These are phyloP conservation scores for Antechinus stuartii DNA, from an alignment of 2,113 vertebrate genomes.

Conservation along the genomic window DNA sequence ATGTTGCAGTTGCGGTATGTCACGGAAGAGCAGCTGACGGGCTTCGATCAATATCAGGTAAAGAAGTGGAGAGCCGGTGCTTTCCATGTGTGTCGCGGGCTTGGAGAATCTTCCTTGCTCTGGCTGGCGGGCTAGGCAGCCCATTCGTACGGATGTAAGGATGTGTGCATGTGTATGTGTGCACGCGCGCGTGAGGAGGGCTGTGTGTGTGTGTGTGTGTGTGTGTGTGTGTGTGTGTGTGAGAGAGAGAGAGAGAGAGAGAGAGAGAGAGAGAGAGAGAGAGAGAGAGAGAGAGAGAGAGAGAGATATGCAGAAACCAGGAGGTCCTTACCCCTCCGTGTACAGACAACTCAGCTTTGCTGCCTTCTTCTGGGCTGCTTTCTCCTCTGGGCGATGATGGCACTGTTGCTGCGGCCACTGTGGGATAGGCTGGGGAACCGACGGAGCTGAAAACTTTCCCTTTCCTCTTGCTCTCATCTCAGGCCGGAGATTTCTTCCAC, in stretches of 20 bases:
- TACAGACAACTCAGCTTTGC: neutral
- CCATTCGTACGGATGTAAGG: neutral
- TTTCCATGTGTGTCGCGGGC: neutral
- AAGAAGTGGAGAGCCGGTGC: neutral
- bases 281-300: too few relatives aligned
- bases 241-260: neutral
- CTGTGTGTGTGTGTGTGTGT: too few relatives aligned
- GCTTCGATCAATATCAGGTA: constrained; percentile 84
- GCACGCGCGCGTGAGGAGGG: too few relatives aligned
- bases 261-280: too few relatives aligned
- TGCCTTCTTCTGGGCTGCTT: neutral
- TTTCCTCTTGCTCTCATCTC: neutral
- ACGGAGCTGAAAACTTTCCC: neutral
- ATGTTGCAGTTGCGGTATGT: constrained; percentile 80
- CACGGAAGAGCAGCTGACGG: constrained; percentile 77
- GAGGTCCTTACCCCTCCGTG: too few relatives aligned
- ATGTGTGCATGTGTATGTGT: neutral
- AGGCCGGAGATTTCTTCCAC: neutral
- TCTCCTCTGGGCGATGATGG: neutral
- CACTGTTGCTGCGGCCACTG: neutral
- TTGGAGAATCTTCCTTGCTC: neutral
- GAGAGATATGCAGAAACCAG: too few relatives aligned
- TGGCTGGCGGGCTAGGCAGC: too few relatives aligned
- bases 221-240: neutral
- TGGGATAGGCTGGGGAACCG: too few relatives aligned